Base-by-base conservation (phyloP, 2,797 vertebrate genomes). In the Labroides dimidiatus region DNA sequence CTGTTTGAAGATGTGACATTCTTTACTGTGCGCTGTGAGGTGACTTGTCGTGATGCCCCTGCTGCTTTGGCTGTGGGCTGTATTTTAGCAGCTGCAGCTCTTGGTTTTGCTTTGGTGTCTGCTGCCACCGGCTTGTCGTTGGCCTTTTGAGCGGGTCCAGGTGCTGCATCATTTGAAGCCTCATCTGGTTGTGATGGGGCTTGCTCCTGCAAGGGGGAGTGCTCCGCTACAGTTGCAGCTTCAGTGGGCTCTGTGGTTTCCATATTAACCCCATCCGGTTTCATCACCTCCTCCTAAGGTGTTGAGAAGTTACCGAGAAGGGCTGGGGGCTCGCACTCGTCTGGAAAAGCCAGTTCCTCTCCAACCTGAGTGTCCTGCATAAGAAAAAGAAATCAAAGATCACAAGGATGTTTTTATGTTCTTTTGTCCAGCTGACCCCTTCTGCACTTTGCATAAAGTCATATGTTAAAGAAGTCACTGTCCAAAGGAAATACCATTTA, bases 221-320 rank as follows among this genome's bases (percentile, higher is more conserved):
- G 75, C 61, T 91, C 90, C 1, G 83, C 76, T 86, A 48, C 74
- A 20, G 79, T 80, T 59, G 84, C 66, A 12, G 64, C 76, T 81
- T 93, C 92, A 30, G 77, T 84, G 69, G 92, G 84, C 68, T 95
- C 92, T 21, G 87, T 77, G 56, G 80, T 84, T 63, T 91, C 89
- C 81, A 93, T 93, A 78, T 80, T 87, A 84, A 88, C 90, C 89
- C 92, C 93, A 93, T 94, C 93, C 84, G 90, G 92, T 93, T 94
- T 95, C 93, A 95, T 94, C 59, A 90, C 93, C 74, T 56, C 77
- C 62, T 70, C 24, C 54, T 61, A 50, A 66, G 47, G 64, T 67
- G 53, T 41, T 36, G 58, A 60, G 50, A 55, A 61, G 24, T 42
- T 15, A 33, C 43, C 72, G 8, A 20, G 33, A 63, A 37, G 47